phyloP scores from a whole-genome alignment of 2,888 invertebrate genomes.

The Hyposoter dolosus region DNA sequence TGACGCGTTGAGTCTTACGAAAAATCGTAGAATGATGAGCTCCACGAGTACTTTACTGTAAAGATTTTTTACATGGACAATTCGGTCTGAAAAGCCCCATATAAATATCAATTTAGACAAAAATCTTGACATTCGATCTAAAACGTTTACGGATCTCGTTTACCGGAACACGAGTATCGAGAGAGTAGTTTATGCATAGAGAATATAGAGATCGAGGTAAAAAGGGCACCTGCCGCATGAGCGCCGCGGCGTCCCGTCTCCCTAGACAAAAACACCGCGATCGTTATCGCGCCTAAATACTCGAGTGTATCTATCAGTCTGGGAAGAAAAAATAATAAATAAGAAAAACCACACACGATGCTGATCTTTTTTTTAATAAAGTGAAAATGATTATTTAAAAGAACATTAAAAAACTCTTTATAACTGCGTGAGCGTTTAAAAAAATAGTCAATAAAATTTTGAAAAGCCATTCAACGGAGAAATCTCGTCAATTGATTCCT shows the following conservation, averaged over 20 bases:
- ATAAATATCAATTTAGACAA: neutral
- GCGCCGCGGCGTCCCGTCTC: constrained; percentile 17
- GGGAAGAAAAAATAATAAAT: constrained; percentile 9
- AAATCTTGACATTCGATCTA: constrained; percentile 34
- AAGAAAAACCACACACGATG: constrained; percentile 24
- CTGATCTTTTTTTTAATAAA: neutral
- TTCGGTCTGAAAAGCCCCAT: neutral
- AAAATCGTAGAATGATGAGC: neutral
- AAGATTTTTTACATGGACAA: too few relatives aligned
- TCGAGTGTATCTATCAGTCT: constrained; percentile 30
- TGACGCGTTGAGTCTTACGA: neutral
- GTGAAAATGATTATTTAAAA: neutral
- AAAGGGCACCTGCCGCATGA: constrained; percentile 56
- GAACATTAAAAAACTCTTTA: neutral
- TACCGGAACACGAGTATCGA: constrained; percentile 10
- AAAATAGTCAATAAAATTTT: neutral
- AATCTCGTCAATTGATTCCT: neutral
- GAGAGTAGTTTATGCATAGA: constrained; percentile 8
- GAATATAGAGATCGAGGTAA: constrained; percentile 18
- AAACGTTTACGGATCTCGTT: constrained; percentile 25
- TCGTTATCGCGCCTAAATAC: constrained; percentile 54
- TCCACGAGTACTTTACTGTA: neutral
- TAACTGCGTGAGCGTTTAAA: neutral
- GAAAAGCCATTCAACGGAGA: neutral
- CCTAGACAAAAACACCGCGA: constrained; percentile 45